These are phyloP conservation scores for Hymenopus coronatus DNA, from an alignment of 2,888 invertebrate species.

Conservation along the genomic window DNA sequence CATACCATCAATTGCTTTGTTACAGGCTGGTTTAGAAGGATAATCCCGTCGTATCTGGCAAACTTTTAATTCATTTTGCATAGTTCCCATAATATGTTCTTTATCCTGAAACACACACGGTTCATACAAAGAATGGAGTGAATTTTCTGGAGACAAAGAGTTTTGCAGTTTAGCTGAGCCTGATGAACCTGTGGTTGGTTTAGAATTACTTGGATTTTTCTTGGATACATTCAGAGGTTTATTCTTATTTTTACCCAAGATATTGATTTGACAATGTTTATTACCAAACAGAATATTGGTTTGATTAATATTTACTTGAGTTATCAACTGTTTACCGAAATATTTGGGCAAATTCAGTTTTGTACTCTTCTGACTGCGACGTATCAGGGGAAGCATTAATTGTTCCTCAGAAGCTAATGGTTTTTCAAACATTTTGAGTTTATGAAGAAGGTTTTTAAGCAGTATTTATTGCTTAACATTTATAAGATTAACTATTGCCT, in stretches of 20 bases:
- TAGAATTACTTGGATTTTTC: not conserved
- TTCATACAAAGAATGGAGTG: not conserved
- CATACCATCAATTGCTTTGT: not conserved
- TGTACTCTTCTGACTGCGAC: not conserved
- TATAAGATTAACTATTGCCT: too few species aligned
- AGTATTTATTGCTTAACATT: too few species aligned
- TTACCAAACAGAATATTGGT: too few species aligned
- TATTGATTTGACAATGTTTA: too few species aligned
- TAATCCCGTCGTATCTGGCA: not conserved
- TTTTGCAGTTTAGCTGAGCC: not conserved
- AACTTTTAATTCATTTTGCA: not conserved
- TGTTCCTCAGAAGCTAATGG: not conserved
- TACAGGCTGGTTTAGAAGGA: not conserved
- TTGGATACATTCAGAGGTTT: not conserved
- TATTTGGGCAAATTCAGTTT: not conserved
- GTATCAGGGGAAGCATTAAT: not conserved
- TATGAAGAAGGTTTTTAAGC: too few species aligned
- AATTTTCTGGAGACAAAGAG: not conserved
- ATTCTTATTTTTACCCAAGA: too few species aligned
- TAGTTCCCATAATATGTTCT: not conserved
- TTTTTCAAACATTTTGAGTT: not conserved
- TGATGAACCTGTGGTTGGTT: not conserved
- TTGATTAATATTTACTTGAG: not conserved
- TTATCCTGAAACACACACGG: not conserved
- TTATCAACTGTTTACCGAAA: not conserved